phyloP scores from a whole-genome alignment of 2,113 vertebrate genomes.

The Labeo rohita region DNA sequence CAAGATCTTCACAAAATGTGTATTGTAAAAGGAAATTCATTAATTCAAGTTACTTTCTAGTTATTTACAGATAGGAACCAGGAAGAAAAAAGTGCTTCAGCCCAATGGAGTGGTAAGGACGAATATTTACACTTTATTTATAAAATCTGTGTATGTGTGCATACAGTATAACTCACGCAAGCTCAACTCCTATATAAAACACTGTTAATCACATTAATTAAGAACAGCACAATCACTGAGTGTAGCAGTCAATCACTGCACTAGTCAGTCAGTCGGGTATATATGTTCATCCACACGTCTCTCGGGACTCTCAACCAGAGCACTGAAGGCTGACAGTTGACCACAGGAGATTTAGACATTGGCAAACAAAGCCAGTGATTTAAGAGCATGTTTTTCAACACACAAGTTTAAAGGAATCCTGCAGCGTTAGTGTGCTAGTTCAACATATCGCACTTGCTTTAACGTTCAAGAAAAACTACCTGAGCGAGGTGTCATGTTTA shows the following conservation, averaged over 20 bases:
- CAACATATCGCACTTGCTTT: not conserved
- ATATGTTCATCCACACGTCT: not conserved
- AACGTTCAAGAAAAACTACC: slow-evolving; percentile 57
- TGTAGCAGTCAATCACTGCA: not conserved
- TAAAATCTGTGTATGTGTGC: not conserved
- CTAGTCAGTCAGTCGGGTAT: not conserved
- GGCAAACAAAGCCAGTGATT: not conserved
- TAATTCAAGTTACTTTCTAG: slow-evolving; percentile 68
- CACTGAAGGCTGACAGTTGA: not conserved
- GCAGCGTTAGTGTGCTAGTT: not conserved
- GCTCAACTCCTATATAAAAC: not conserved
- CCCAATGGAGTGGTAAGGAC: slow-evolving; percentile 77
- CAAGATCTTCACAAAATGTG: not conserved
- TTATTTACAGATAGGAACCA: slow-evolving; percentile 88
- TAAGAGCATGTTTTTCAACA: not conserved
- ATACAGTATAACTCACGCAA: not conserved
- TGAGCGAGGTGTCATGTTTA: slow-evolving; percentile 68
- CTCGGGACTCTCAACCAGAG: not conserved
- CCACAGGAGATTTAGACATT: not conserved
- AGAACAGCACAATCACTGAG: not conserved
- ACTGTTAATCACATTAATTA: not conserved
- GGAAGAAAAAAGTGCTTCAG: slow-evolving; percentile 83
- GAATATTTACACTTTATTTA: not conserved
- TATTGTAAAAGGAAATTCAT: not conserved
- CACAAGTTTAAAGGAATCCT: not conserved